These are phyloP conservation scores for Baryphthengus martii DNA, from an alignment of 2,113 vertebrate genomes.

Conservation along the genomic window DNA sequence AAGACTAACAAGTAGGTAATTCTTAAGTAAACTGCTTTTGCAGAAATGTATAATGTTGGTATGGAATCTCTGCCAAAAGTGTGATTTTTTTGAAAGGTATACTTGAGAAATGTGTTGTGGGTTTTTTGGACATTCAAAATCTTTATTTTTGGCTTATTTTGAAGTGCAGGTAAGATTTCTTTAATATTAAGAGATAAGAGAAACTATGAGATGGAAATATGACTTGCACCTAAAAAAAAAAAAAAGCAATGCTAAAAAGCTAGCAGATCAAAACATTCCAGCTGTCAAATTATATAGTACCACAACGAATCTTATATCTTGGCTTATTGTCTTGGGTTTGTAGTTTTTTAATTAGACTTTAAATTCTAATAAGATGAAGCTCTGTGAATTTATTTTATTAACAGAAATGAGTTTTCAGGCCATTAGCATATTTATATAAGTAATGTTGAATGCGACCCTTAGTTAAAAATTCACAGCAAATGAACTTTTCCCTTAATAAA, in stretches of 20 bases:
- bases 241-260: neutral
- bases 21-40: neutral
- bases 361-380: neutral
- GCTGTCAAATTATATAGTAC: neutral
- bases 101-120: neutral
- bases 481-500: slow-evolving; percentile 2
- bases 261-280: neutral
- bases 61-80: neutral
- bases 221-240: neutral
- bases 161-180: neutral
- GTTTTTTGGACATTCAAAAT: neutral
- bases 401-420: neutral
- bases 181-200: neutral
- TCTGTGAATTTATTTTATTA: neutral
- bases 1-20: neutral
- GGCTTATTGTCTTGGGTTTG: neutral
- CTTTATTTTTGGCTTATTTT: neutral
- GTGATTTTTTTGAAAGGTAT: neutral
- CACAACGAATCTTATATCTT: neutral
- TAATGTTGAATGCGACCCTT: neutral
- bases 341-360: slow-evolving; percentile 2
- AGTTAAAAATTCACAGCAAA: slow-evolving; percentile 31
- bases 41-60: neutral
- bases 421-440: slow-evolving; percentile 5
- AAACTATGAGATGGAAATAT: neutral